A percentile compares a stretch with the other conserved stretches of the same genome.
These are phyloP conservation scores for Lycaena phlaeas DNA, from an alignment of 2,888 invertebrate genomes.

Conservation along the genomic window DNA sequence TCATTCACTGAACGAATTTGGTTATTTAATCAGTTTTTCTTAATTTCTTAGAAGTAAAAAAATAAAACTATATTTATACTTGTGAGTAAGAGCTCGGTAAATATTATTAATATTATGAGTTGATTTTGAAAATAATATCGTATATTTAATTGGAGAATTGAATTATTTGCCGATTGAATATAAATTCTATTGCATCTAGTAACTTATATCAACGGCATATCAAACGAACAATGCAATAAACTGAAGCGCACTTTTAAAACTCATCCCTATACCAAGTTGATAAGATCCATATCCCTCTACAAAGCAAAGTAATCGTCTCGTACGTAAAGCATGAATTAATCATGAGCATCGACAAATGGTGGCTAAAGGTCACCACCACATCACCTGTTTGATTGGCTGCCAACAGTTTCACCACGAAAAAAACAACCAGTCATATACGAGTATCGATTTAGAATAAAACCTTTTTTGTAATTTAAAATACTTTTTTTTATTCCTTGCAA, in stretches of 20 bases:
- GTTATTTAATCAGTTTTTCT: too few species aligned
- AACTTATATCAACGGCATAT: conserved; percentile 17
- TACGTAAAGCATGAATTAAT: conserved; percentile 47
- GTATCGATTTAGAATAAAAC: conserved; percentile 12
- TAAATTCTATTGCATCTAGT: too few species aligned
- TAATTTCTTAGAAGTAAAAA: too few species aligned
- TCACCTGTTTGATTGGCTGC: conserved; percentile 48
- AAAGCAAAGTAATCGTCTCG: background rate
- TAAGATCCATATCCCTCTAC: conserved; percentile 17
- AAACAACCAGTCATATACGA: conserved; percentile 1
- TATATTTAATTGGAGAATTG: too few species aligned
- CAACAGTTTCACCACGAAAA: conserved; percentile 13
- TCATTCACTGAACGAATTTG: too few species aligned
- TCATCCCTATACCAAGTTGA: conserved; percentile 9
- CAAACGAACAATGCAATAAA: conserved; percentile 29
- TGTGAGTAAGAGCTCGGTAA: too few species aligned
- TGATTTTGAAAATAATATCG: too few species aligned
- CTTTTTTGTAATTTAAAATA: too few species aligned
- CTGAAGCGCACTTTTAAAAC: background rate
- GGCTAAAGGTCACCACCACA: conserved; percentile 49
- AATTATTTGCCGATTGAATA: too few species aligned
- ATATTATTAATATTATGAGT: too few species aligned
- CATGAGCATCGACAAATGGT: conserved; percentile 64
- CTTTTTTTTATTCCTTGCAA: background rate
- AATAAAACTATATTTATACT: too few species aligned